Evolutionary conservation across 2,113 vertebrate species (phyloP).

Genomic region (Sapajus apella): DNA sequence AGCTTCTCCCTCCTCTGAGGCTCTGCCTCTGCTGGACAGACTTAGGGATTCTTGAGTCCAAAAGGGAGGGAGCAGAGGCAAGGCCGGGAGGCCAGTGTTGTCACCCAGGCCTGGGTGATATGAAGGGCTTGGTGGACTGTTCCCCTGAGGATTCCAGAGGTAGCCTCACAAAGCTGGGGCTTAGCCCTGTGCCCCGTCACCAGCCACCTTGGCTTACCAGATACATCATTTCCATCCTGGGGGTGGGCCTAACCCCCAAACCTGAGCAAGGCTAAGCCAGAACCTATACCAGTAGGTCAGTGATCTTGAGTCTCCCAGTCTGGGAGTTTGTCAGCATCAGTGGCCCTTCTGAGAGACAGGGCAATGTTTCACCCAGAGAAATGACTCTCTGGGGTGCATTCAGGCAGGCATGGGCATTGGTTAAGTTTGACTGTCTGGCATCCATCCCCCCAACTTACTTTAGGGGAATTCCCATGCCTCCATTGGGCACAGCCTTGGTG

Average conservation of each 20-base stretch:
- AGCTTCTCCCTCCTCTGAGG: background rate
- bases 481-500: background rate
- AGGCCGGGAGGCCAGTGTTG: background rate
- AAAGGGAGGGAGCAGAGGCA: background rate
- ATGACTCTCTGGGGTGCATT: background rate
- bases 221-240: background rate
- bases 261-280: background rate
- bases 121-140: background rate
- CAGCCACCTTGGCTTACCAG: background rate
- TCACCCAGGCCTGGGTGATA: rapidly evolving
- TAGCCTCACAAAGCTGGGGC: background rate
- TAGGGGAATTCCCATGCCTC: too few species aligned
- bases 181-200: background rate
- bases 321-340: background rate
- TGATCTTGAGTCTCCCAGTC: background rate
- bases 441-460: background rate
- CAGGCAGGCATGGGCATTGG: too few species aligned
- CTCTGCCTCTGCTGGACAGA: background rate
- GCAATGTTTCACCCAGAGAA: background rate
- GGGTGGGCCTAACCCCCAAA: background rate
- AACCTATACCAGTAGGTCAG: background rate
- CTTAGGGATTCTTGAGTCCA: background rate
- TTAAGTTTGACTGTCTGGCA: too few species aligned
- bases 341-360: background rate
- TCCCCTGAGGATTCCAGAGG: background rate